Conservation (phyloP, 1,140 invertebrate species). For the Maniola jurtina region DNA sequence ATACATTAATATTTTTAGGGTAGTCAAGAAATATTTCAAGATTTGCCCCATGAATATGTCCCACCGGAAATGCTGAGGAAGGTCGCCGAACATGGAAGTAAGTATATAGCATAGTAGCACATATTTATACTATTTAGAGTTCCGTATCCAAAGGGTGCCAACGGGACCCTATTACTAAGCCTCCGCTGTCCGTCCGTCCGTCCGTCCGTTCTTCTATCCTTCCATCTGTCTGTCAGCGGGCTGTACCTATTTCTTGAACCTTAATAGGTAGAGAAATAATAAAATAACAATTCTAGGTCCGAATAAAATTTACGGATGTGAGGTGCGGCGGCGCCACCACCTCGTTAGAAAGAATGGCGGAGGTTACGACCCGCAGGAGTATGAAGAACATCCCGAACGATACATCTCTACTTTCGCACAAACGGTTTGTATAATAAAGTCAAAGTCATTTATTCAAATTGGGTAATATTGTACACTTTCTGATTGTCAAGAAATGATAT, state of each 20-base stretch:
- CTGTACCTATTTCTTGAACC: too few species aligned
- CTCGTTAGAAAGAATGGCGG: conserved; percentile 94
- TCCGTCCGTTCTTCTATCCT: too few species aligned
- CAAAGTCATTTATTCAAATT: neutral
- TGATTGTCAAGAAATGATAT: too few species aligned
- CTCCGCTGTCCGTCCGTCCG: too few species aligned
- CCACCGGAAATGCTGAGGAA: conserved; percentile 96
- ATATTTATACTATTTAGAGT: too few species aligned
- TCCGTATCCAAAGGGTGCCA: too few species aligned
- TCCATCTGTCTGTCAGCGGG: too few species aligned
- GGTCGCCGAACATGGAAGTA: conserved; percentile 97
- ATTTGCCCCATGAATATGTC: conserved; percentile 98
- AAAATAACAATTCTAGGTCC: conserved; percentile 81
- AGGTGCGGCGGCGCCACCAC: conserved; percentile 95
- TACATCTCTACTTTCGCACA: conserved; percentile 98
- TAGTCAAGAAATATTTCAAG: conserved; percentile 98
- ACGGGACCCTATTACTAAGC: too few species aligned
- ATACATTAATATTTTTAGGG: conserved; percentile 80
- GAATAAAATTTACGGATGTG: conserved; percentile 97
- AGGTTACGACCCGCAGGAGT: conserved; percentile 94
- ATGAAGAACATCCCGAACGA: conserved; percentile 93
- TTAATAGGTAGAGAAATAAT: too few species aligned
- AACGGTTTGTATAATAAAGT: conserved; percentile 80
- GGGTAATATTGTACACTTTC: too few species aligned
- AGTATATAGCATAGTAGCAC: conserved; percentile 57